Percentiles rank a stretch among this genome's conserved stretches.
Evolutionary conservation across 2,113 vertebrate species (phyloP).

Genomic region (Tetrax tetrax): DNA sequence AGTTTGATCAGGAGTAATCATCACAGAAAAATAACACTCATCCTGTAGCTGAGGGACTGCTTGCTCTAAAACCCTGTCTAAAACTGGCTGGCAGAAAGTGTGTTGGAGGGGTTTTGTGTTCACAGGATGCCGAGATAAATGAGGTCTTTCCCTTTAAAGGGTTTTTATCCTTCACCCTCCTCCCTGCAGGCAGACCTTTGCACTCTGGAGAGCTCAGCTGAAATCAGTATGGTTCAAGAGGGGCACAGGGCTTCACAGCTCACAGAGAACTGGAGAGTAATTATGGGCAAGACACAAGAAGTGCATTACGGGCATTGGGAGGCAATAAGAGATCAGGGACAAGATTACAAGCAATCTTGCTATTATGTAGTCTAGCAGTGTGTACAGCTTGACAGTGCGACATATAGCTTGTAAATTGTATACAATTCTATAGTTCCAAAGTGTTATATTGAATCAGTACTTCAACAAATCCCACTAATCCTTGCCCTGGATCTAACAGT

Average conservation of each 20-base stretch:
- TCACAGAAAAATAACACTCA: background rate
- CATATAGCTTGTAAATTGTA: background rate
- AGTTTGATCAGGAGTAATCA: background rate
- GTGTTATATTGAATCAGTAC: background rate
- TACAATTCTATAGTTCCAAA: conserved; percentile 11
- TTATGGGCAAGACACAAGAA: background rate
- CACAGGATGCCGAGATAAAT: background rate
- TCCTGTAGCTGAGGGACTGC: background rate
- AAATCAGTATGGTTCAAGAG: background rate
- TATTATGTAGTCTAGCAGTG: background rate
- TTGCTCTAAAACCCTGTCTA: background rate
- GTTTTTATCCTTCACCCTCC: background rate
- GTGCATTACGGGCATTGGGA: background rate
- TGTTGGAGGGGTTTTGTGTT: background rate
- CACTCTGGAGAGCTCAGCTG: background rate
- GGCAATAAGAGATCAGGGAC: background rate
- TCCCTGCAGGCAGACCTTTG: background rate
- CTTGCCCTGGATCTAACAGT: background rate
- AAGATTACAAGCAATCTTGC: background rate
- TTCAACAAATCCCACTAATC: conserved; percentile 1
- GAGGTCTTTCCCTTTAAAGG: background rate
- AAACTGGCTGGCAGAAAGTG: background rate
- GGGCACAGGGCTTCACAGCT: background rate
- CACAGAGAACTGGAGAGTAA: background rate
- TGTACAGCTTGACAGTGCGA: background rate